Base-by-base conservation (phyloP, 2,113 vertebrate genomes). In the Perognathus longimembris region DNA sequence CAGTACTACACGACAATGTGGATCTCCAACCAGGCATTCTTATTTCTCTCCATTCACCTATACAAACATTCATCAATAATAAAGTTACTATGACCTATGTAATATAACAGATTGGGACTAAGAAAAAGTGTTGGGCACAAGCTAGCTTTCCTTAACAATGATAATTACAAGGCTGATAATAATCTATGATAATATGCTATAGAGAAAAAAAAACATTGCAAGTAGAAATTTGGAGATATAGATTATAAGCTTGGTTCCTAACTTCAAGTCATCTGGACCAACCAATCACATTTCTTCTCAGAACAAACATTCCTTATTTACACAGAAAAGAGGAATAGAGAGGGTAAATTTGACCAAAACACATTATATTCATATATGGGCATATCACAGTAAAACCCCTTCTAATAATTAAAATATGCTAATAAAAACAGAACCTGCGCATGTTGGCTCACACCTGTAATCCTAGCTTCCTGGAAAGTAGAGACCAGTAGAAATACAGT, bases 61-160 rank as follows among this genome's bases (percentile, higher is more conserved):
- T 22, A 14, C 11, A 78, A 77, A 59, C 14, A 83, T 77, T 78
- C 42, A 54, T 3, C 26, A 8, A 59, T 63, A 28, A 28, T 80
- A 80, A 80, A 90, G 28, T 73, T 82, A 64, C 38, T 85, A 59
- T 50, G 45, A 91, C 0, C 36, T 77, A 88, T 32, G 20, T 38
- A 73, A 21, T 40, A 54, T 15, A 85, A 88, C 21, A 54, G 26
- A 73, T 21, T 45, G 30, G 30, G 54, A 73, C 38, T 86, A 30
- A 73, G 18, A 71, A 63, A 74, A 84, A n/a, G 3, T 71, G 11
- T 74, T 76, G 61, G 36, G 21, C 38, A 74, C 9, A 11, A 26
- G 69, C 36, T 66, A 40, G 20, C 67, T 80, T 90, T 80, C 28
- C 30, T 95, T 86, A 86, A 57, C 21, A 38, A 67, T 61, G 34